Evolutionary conservation across 1,140 invertebrate genomes (phyloP).

Genomic region (Philopotamus ludificatus): DNA sequence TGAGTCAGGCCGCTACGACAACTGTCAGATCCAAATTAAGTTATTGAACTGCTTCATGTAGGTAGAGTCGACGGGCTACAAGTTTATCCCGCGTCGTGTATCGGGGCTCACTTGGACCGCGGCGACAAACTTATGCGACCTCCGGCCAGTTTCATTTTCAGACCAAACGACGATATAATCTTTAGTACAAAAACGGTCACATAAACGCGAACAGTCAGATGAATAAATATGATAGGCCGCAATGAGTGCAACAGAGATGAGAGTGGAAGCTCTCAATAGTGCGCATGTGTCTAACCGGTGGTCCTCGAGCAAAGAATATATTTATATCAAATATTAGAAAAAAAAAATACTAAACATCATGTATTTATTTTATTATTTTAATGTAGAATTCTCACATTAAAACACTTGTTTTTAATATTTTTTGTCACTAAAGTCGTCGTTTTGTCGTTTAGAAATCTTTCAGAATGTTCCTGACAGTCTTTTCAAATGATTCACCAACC

Average conservation of each 20-base stretch:
- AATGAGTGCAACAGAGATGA: constrained; percentile 7
- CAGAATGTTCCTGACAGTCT: too few relatives aligned
- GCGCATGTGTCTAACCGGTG: constrained; percentile 2
- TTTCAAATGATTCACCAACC: too few relatives aligned
- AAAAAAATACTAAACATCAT: too few relatives aligned
- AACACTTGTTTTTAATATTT: too few relatives aligned
- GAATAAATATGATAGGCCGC: constrained; percentile 25
- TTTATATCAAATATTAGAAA: too few relatives aligned
- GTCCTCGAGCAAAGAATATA: too few relatives aligned
- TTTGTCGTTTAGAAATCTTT: too few relatives aligned
- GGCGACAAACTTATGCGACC: constrained; percentile 3
- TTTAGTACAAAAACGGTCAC: constrained; percentile 26
- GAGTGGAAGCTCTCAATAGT: not conserved
- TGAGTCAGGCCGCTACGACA: too few relatives aligned
- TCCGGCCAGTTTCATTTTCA: constrained; percentile 38
- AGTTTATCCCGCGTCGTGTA: constrained; percentile 18
- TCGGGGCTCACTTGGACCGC: not conserved
- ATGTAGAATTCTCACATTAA: too few relatives aligned
- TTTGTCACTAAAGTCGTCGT: too few relatives aligned
- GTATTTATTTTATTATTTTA: too few relatives aligned
- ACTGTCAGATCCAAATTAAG: constrained; percentile 35
- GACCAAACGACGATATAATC: constrained; percentile 30
- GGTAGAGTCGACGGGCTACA: constrained; percentile 9
- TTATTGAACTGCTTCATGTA: constrained; percentile 29
- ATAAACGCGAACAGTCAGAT: constrained; percentile 27